Evolutionary conservation across 2,113 vertebrate genomes (phyloP), one percentile per base, ranked within the genome.

Genomic region (Coturnix japonica): DNA sequence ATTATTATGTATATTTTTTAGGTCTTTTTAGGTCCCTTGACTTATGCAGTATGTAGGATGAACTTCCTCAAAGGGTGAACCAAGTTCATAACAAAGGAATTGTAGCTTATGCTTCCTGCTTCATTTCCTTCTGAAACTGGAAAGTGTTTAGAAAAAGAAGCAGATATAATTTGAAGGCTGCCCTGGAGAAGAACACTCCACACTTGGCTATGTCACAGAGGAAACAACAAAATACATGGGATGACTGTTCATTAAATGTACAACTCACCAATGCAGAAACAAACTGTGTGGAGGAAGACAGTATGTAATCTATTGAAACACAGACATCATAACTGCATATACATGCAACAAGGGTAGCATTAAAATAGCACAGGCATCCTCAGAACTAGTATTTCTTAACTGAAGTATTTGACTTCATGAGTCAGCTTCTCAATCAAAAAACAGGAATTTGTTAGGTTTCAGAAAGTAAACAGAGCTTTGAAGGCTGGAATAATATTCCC

Each of bases 301-400:
- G 30, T 4, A 44, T 0, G 0, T 13, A 18, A 9, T 57, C 26
- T 33, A 67, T 1, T 25, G 37, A 72, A 31, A 21, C 21, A 49
- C 20, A 84, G 49, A 46, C 63, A 70, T 49, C 44, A 37, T 21
- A 57, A 84, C 79, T 11, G 14, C 49, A 70, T 13, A 54, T 3
- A 6, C 23, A 33, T 26, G 47, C 28, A 80, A 67, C 78, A 89
- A 81, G 44, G 57, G 18, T 11, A 78, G 37, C 43, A 82, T 63
- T 85, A 70, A 79, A 89, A 81, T 10, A 79, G 59, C 31, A 44
- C 12, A 26, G 14, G n/a, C 39, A 44, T 26, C n/a, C 47, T 71
- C 69, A 73, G 2, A 13, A 22, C 10, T 15, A n/a, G 21, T 33
- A 65, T 53, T 69, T 76, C 86, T 88, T 75, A 90, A 78, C 33